These are phyloP conservation scores for Rachycentron canadum DNA, from an alignment of 2,797 vertebrate genomes.

Conservation along the genomic window DNA sequence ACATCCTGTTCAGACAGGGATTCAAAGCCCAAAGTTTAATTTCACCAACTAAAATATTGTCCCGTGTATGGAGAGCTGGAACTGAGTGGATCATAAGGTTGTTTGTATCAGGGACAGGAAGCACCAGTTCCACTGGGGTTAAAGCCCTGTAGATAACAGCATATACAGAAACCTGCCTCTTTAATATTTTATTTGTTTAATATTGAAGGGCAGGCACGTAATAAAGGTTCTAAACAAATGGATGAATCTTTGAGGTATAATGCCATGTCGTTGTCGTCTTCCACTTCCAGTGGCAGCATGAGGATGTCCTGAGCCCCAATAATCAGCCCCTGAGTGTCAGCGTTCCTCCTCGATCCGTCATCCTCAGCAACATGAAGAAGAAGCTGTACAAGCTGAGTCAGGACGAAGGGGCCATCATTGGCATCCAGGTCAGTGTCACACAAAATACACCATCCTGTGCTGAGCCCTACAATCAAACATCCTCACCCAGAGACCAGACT, in stretches of 20 bases:
- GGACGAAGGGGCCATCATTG: slow-evolving; percentile 92
- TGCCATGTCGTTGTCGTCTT: background rate
- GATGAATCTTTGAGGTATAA: background rate
- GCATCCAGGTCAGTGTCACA: slow-evolving; percentile 89
- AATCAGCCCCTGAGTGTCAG: slow-evolving; percentile 93
- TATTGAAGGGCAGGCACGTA: background rate
- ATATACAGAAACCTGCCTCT: background rate
- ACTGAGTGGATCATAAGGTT: background rate
- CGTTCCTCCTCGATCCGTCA: slow-evolving; percentile 93
- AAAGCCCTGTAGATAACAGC: background rate
- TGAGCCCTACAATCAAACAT: background rate
- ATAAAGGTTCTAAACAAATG: background rate
- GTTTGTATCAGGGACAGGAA: background rate
- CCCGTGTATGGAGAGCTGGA: background rate
- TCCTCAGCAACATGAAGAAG: slow-evolving; percentile 98
- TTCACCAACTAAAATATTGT: too few species aligned
- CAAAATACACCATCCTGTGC: background rate
- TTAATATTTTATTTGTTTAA: background rate
- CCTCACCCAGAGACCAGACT: background rate
- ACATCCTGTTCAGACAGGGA: background rate
- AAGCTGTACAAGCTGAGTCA: slow-evolving; percentile 97
- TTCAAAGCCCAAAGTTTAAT: too few species aligned
- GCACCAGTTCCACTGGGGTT: background rate
- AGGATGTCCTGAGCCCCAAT: slow-evolving; percentile 92
- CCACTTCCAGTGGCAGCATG: slow-evolving; percentile 93